These are phyloP conservation scores for Lypha dubia DNA, from an alignment of 2,888 invertebrate genomes.

Conservation along the genomic window DNA sequence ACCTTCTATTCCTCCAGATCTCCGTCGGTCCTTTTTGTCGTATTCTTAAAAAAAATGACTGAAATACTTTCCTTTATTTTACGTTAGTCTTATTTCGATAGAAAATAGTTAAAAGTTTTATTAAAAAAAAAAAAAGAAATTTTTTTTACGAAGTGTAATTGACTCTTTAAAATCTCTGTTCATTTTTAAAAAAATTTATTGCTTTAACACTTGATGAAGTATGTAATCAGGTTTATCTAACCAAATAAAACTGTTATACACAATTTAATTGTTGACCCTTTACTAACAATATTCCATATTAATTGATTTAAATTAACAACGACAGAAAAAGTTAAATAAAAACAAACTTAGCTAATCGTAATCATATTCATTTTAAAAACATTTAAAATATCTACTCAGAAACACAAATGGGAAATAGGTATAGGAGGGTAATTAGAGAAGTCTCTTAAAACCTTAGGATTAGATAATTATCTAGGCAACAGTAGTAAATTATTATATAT, in stretches of 20 bases:
- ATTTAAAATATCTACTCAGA: slow-evolving; percentile 40
- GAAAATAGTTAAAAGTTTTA: too few species aligned
- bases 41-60: too few species aligned
- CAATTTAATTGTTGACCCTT: slow-evolving; percentile 43
- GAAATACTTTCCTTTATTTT: too few species aligned
- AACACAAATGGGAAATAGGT: neutral
- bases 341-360: slow-evolving; percentile 35
- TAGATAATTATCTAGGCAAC: neutral
- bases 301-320: slow-evolving; percentile 51
- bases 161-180: slow-evolving; percentile 1
- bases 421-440: neutral
- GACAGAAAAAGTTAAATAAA: slow-evolving; percentile 25
- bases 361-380: slow-evolving; percentile 32
- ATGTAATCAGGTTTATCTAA: slow-evolving; percentile 32
- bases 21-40: too few species aligned
- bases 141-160: neutral
- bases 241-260: slow-evolving; percentile 30
- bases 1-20: too few species aligned
- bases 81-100: too few species aligned
- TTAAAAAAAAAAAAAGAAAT: too few species aligned
- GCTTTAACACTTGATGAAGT: slow-evolving; percentile 33
- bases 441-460: neutral
- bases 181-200: slow-evolving; percentile 17
- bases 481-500: too few species aligned
- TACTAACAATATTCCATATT: slow-evolving; percentile 36